phyloP scores from a whole-genome alignment of 2,113 vertebrate genomes.

The Varanus salvator region DNA sequence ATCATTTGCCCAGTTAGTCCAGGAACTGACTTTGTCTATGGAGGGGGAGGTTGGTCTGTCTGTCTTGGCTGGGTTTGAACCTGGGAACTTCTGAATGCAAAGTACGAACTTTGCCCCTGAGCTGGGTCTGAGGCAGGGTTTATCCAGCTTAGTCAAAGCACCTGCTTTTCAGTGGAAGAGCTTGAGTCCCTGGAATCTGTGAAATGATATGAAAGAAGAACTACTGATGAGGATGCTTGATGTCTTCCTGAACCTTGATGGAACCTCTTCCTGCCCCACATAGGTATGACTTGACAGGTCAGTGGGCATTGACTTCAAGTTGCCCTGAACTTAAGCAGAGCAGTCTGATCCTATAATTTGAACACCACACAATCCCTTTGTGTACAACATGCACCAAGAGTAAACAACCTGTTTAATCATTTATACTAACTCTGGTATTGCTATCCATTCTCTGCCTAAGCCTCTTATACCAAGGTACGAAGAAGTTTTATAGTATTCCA shows the following conservation, averaged over 20 bases:
- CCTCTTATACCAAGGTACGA: too few species aligned
- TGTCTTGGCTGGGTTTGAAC: not conserved
- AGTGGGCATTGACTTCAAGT: not conserved
- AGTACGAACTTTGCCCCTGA: not conserved
- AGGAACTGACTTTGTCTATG: not conserved
- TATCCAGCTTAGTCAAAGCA: not conserved
- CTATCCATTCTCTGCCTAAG: too few species aligned
- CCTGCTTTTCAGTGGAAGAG: not conserved
- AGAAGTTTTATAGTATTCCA: too few species aligned
- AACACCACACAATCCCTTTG: too few species aligned
- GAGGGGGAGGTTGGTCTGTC: not conserved
- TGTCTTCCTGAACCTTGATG: not conserved
- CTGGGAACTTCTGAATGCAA: not conserved
- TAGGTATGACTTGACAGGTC: not conserved
- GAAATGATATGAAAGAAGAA: not conserved
- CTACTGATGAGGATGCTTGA: not conserved
- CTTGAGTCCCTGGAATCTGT: not conserved
- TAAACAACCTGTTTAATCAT: too few species aligned
- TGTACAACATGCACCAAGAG: too few species aligned
- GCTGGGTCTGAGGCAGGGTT: not conserved
- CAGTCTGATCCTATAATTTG: too few species aligned
- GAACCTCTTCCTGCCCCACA: not conserved
- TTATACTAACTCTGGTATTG: too few species aligned
- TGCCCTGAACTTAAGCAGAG: not conserved
- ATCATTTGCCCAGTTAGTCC: not conserved